A percentile compares a stretch with the other conserved stretches of the same genome.
Conservation (phyloP, 2,113 vertebrate species). For the human (Homo sapiens) region GRCh38 chr13:56580001-56580500, state of each 20-base stretch:
- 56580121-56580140: background rate
- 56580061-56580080: no score
- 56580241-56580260: background rate
- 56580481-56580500: background rate
- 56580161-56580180: background rate
- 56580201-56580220: background rate
- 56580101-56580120: background rate
- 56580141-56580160: background rate
- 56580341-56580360: background rate
- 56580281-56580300: accelerated
- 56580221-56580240: accelerated
- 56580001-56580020: background rate
- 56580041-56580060: background rate
- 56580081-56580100: background rate
- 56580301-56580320: background rate
- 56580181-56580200: background rate
- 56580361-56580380: background rate
- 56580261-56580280: background rate
- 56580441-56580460: background rate
- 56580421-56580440: background rate
- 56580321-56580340: accelerated
- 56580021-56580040: accelerated
- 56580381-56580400: background rate
- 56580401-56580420: background rate
- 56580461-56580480: accelerated